Percentiles rank a stretch among this genome's conserved stretches.
These are phyloP conservation scores for Trissolcus japonicus DNA, from an alignment of 2,888 invertebrate species.

Conservation along the genomic window DNA sequence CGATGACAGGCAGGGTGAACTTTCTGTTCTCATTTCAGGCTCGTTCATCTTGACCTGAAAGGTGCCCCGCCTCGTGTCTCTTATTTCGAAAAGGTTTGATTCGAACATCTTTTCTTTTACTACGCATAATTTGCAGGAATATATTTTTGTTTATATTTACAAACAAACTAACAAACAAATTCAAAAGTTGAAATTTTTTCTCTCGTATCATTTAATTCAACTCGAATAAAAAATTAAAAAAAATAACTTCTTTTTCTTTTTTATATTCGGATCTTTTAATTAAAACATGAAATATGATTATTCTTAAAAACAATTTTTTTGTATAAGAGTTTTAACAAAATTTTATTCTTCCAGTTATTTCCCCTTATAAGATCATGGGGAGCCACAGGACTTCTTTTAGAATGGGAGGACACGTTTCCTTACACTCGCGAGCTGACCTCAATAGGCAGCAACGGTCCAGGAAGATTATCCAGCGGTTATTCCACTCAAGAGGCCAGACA, in stretches of 20 bases:
- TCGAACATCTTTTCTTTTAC: constrained; percentile 57
- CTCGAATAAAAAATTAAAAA: too few relatives aligned
- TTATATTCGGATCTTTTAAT: too few relatives aligned
- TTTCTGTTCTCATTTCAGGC: constrained; percentile 66
- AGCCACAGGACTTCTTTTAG: constrained; percentile 87
- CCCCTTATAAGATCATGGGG: constrained; percentile 82
- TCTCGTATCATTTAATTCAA: neutral
- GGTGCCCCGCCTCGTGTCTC: constrained; percentile 83
- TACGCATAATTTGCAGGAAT: constrained; percentile 13
- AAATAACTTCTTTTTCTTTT: too few relatives aligned
- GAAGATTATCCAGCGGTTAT: constrained; percentile 78
- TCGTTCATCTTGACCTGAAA: constrained; percentile 86
- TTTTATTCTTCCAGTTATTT: constrained; percentile 81
- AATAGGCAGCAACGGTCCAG: constrained; percentile 78
- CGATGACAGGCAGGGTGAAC: constrained; percentile 12
- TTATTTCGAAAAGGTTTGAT: constrained; percentile 78
- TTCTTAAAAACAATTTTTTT: too few relatives aligned
- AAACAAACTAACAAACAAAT: neutral
- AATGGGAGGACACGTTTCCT: constrained; percentile 95
- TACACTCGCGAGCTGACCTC: constrained; percentile 81
- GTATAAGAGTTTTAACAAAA: too few relatives aligned
- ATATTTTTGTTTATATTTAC: neutral
- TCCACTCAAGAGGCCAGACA: constrained; percentile 81
- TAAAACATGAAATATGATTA: too few relatives aligned
- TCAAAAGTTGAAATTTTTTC: neutral